Evolutionary conservation across 2,113 vertebrate species (phyloP).

Genomic region (Phaethon lepturus): DNA sequence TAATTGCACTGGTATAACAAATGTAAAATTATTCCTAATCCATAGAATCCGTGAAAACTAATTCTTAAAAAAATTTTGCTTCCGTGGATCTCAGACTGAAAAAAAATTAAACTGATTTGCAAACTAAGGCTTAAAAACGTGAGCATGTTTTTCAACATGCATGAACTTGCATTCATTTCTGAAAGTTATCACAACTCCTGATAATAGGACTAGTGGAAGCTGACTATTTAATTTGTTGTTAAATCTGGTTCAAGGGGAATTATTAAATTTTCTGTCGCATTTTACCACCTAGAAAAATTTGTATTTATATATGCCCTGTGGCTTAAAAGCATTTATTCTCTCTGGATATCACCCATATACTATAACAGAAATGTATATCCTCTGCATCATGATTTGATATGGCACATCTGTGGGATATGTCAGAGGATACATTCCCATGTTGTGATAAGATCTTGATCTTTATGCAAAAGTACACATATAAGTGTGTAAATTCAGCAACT

Average conservation of each 20-base stretch:
- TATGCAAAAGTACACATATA: neutral
- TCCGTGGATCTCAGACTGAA: neutral
- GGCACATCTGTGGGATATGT: neutral
- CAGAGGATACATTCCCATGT: neutral
- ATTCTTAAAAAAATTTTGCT: neutral
- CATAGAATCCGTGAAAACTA: neutral
- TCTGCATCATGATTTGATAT: neutral
- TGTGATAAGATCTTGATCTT: neutral
- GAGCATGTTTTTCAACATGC: neutral
- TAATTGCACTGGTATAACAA: neutral
- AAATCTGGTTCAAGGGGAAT: constrained; percentile 26
- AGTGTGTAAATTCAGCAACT: neutral
- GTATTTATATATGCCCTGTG: constrained; percentile 37
- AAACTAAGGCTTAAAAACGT: constrained; percentile 13
- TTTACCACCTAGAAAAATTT: constrained; percentile 18
- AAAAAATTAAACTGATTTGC: neutral
- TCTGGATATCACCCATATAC: neutral
- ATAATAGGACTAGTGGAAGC: constrained; percentile 1
- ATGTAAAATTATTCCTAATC: neutral
- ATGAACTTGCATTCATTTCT: neutral
- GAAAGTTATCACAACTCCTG: neutral
- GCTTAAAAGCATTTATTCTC: constrained; percentile 37
- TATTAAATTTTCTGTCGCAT: constrained; percentile 14
- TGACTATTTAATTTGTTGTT: constrained; percentile 27
- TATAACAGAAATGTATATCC: neutral